Conservation (phyloP, 2,888 invertebrate genomes). For the Carabus problematicus region DNA sequence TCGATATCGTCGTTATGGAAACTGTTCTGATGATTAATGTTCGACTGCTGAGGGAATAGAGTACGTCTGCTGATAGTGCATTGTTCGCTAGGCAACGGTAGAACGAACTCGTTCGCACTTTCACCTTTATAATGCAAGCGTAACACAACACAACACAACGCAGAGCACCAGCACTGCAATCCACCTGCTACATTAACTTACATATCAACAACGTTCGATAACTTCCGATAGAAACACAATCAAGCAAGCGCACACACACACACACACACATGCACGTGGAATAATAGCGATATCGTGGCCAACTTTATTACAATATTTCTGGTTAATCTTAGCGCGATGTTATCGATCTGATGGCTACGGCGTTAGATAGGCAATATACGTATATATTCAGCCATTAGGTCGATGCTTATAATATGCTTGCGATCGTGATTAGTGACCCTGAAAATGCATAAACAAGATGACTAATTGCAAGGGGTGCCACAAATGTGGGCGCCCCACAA, state of each 20-base stretch:
- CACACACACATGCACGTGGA: not conserved
- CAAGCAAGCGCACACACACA: no score
- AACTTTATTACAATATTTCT: not conserved
- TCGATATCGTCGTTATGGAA: no score
- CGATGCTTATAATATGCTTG: not conserved
- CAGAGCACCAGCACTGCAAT: slow-evolving; percentile 11
- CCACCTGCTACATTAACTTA: slow-evolving; percentile 26
- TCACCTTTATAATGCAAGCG: slow-evolving; percentile 10
- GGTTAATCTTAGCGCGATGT: no score
- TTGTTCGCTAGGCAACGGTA: no score
- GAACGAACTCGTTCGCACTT: slow-evolving; percentile 6
- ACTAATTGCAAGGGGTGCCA: slow-evolving; percentile 30
- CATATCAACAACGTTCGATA: slow-evolving; percentile 30
- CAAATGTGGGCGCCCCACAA: slow-evolving; percentile 9
- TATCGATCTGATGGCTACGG: no score
- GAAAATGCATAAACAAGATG: slow-evolving; percentile 34
- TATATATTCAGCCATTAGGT: slow-evolving; percentile 2
- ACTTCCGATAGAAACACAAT: slow-evolving; percentile 22
- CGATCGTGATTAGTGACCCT: slow-evolving; percentile 37
- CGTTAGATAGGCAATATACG: no score
- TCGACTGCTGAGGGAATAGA: no score
- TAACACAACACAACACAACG: not conserved
- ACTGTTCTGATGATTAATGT: no score
- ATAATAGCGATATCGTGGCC: slow-evolving; percentile 19
- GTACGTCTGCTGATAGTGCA: no score